Base-by-base conservation (phyloP, 2,797 vertebrate genomes). In the Gorsachius magnificus region DNA sequence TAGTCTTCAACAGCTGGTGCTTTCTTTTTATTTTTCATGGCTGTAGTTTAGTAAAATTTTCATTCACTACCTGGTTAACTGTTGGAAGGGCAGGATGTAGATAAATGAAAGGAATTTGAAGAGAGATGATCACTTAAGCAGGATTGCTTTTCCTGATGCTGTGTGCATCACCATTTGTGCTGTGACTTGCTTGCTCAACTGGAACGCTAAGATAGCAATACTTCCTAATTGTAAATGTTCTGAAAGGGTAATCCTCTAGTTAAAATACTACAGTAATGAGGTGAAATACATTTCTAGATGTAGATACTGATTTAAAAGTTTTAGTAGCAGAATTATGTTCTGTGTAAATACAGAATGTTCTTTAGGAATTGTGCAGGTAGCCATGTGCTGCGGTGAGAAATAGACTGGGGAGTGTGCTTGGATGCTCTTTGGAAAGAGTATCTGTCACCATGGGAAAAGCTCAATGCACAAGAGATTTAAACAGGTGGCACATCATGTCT, bases 311-410 rank as follows among this genome's bases (percentile, higher is more conserved):
- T 46, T 64, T 46, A 10, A 41, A 70, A 71, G 24, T 60, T 76
- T n/a, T 31, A 72, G 26, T 31, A 68, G 45, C 56, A 64, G 25
- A n/a, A 54, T 83, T 38, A n/a, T 4, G 19, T 76, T 50, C 13
- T 64, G 13, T 57, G 33, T 35, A 76, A 46, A 35, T 2, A 50
- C 21, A n/a, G 46, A 38, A 29, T 9, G 10, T 70, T 77, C 70
- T 48, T 78, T 12, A 51, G 61, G 9, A 54, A 10, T 17, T 19
- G 36, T 36, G n/a, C 36, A 43, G 46, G 22, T 24, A 24, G 20
- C 35, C 1, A 0, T 28, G 57, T 1, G 11, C 25, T 45, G 50
- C 2, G 6, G 24, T 43, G 25, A 41, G 28, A 46, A n/a, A 28
- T 8, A 22, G 36, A 16, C 17, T n/a, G 63, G 35, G 56, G n/a